Percentiles rank a stretch among this genome's conserved stretches.
These are phyloP conservation scores for Himalopsyche kuldschensis DNA, from an alignment of 2,888 invertebrate genomes.

Conservation along the genomic window DNA sequence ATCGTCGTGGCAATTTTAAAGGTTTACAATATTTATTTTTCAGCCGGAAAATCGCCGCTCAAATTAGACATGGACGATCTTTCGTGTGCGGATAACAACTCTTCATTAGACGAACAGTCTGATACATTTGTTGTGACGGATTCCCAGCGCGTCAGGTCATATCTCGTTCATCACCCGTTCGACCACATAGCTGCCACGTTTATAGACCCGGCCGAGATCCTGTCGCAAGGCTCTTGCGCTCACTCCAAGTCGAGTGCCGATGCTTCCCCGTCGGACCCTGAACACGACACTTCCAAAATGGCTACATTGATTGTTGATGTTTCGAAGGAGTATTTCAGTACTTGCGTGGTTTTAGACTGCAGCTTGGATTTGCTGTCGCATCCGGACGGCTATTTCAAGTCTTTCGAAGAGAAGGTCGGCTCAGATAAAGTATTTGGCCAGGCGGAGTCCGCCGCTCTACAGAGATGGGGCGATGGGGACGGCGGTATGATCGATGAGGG, in stretches of 20 bases:
- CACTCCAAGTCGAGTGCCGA: not conserved
- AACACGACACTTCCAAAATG: slow-evolving; percentile 7
- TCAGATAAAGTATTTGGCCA: not conserved
- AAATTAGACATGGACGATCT: slow-evolving; percentile 45
- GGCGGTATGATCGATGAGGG: slow-evolving; percentile 32
- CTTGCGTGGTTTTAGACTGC: slow-evolving; percentile 33
- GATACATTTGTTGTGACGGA: slow-evolving; percentile 56
- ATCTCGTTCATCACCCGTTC: slow-evolving; percentile 50
- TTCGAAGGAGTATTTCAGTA: slow-evolving; percentile 19
- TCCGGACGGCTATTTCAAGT: slow-evolving; percentile 24
- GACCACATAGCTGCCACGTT: slow-evolving; percentile 47
- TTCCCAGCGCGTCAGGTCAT: slow-evolving; percentile 47
- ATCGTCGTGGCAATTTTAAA: no score
- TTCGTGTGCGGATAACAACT: slow-evolving; percentile 44
- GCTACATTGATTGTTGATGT: slow-evolving; percentile 29
- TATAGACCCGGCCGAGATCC: slow-evolving; percentile 41
- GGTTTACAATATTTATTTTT: not conserved
- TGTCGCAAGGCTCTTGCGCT: slow-evolving; percentile 11
- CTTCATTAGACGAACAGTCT: slow-evolving; percentile 45
- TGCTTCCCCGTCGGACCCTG: not conserved
- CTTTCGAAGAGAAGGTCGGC: slow-evolving; percentile 14
- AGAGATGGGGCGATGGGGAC: slow-evolving; percentile 36
- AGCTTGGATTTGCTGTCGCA: slow-evolving; percentile 33
- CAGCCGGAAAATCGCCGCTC: slow-evolving; percentile 29
- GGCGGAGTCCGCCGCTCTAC: slow-evolving; percentile 37